phyloP scores from a whole-genome alignment of 2,888 invertebrate species.

The Busseola fusca region DNA sequence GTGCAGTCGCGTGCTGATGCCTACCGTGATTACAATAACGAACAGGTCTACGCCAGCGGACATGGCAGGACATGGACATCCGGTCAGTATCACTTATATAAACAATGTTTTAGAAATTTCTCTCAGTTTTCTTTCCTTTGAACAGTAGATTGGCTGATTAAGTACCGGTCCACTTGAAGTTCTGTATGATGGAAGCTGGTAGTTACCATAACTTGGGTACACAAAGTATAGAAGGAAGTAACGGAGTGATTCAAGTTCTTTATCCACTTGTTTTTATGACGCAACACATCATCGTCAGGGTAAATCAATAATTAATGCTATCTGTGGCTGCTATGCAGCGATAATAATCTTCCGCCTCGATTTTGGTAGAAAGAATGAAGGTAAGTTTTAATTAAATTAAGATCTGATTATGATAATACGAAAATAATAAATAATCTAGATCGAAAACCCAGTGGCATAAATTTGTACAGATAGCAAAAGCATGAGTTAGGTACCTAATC shows the following conservation, averaged over 20 bases:
- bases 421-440: constrained; percentile 16
- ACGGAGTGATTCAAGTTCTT: not conserved
- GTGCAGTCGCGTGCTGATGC: constrained; percentile 75
- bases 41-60: constrained; percentile 75
- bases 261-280: not conserved
- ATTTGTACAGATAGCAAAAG: constrained; percentile 4
- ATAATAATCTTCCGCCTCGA: constrained; percentile 16
- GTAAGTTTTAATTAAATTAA: constrained; percentile 5
- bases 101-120: not conserved
- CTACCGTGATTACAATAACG: constrained; percentile 69
- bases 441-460: not conserved
- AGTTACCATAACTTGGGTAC: not conserved
- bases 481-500: not conserved
- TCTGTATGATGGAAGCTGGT: not conserved
- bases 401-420: constrained; percentile 16
- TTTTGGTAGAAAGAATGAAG: constrained; percentile 16
- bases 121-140: too few species aligned
- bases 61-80: constrained; percentile 81
- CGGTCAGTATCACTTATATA: constrained; percentile 29
- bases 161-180: not conserved
- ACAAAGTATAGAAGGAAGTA: not conserved
- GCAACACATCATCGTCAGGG: not conserved
- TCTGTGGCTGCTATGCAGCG: constrained; percentile 2
- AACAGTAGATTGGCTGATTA: not conserved
- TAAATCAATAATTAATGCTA: constrained; percentile 10